phyloP scores from a whole-genome alignment of 2,113 vertebrate species.

The Chloropsis cyanopogon region DNA sequence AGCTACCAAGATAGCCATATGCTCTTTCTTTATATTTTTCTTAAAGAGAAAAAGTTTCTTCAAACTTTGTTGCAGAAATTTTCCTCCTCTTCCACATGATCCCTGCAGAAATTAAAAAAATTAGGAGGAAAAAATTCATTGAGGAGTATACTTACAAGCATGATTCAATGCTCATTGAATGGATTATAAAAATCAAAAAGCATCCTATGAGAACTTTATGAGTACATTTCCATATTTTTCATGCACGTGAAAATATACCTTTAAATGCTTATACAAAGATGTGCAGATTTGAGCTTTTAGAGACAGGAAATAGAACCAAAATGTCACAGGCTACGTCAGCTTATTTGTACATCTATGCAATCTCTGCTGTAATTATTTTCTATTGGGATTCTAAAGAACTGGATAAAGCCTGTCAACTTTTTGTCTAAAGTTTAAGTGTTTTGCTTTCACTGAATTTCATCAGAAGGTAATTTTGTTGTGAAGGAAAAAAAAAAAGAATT shows the following conservation, averaged over 20 bases:
- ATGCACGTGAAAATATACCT: background rate
- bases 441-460: slow-evolving; percentile 42
- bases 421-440: slow-evolving; percentile 14
- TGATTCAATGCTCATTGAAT: background rate
- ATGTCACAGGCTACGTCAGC: background rate
- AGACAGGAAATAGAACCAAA: slow-evolving; percentile 3
- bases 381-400: background rate
- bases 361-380: background rate
- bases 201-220: background rate
- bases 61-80: background rate
- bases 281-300: background rate
- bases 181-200: background rate
- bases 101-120: background rate
- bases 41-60: background rate
- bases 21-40: background rate
- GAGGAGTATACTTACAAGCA: background rate
- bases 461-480: slow-evolving; percentile 17
- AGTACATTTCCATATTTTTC: background rate
- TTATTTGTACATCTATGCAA: background rate
- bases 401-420: background rate
- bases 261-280: background rate
- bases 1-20: background rate
- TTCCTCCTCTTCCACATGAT: background rate
- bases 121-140: background rate
- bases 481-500: background rate